Evolutionary conservation across 2,113 vertebrate species (phyloP).

Genomic region (Sylvia atricapilla): DNA sequence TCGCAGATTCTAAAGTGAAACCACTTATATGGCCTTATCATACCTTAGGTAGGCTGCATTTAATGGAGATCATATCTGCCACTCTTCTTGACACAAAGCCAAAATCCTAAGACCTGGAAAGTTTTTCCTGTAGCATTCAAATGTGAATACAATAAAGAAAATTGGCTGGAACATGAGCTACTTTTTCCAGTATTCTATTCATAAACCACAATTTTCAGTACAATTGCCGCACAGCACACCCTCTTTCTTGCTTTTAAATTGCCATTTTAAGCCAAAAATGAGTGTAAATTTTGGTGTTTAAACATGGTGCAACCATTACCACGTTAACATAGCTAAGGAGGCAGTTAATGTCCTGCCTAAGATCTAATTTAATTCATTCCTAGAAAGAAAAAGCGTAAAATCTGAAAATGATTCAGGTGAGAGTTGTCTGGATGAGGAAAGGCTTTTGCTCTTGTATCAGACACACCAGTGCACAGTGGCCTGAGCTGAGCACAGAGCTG

Average conservation of each 20-base stretch:
- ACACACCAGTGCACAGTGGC: not conserved
- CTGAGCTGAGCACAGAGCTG: not conserved
- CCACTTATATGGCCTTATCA: not conserved
- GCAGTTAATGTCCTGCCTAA: not conserved
- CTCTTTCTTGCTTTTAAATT: not conserved
- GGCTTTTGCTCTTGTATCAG: not conserved
- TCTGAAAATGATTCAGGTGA: not conserved
- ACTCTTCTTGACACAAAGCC: not conserved
- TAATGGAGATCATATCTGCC: not conserved
- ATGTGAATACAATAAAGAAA: not conserved
- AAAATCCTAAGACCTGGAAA: not conserved
- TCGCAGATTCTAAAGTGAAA: not conserved
- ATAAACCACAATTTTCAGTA: not conserved
- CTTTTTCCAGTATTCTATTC: not conserved
- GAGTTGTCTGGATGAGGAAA: not conserved
- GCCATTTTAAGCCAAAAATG: not conserved
- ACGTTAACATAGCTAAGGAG: not conserved
- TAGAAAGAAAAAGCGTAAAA: not conserved
- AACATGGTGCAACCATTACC: not conserved
- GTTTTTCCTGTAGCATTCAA: not conserved
- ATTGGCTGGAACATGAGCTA: not conserved
- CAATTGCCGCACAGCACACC: not conserved
- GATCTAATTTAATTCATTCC: not conserved
- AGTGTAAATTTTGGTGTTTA: not conserved
- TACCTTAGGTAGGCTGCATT: not conserved